Evolutionary conservation across 1,140 invertebrate species (phyloP), one percentile per base, ranked within the genome.

Genomic region (Lordiphosa mommai): DNA sequence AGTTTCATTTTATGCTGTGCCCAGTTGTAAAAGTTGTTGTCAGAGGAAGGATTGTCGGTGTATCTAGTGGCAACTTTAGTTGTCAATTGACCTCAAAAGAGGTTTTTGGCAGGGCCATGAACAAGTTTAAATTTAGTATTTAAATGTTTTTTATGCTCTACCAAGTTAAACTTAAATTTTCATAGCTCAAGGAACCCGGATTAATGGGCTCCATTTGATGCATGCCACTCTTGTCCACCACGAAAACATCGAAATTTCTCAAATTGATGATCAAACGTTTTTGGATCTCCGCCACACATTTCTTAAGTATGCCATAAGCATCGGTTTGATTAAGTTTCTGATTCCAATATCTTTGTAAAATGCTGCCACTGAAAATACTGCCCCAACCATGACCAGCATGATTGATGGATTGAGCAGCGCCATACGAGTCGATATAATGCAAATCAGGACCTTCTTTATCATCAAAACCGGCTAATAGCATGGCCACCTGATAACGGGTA

Each of bases 301-400:
- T 94, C 82, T 95, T 93, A 72, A 99, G 79, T 27, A 99, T 90
- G 12, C 93, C 92, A 76, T 96, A 94, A 6, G 93, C 97, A 89
- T 99, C 93, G 50, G 94, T 92, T 70, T 93, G 90, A 34, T 92
- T 94, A 87, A 96, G 91, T 86, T 96, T 93, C 88, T 91, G 88
- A 79, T 93, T 93, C 89, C 99, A 94, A 85, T 96, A 94, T 66
- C 95, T 93, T 89, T 99, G 72, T 97, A 99, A 92, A 57, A 99
- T 96, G 84, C 95, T 94, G 40, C 98, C 91, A 20, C 95, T 94
- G 82, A 99, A 97, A 77, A 94, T 94, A 13, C 96, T 96, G 70
- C 97, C 97, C 92, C 98, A 99, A 1, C 98, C 98, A 91, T 99
- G 97, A 40, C 95, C 93, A 59, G 94, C 96, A 91, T 95, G 99